A percentile compares a stretch with the other conserved stretches of the same genome.
Evolutionary conservation across 2,888 invertebrate genomes (phyloP).

Genomic region (Morinoia aosen): DNA sequence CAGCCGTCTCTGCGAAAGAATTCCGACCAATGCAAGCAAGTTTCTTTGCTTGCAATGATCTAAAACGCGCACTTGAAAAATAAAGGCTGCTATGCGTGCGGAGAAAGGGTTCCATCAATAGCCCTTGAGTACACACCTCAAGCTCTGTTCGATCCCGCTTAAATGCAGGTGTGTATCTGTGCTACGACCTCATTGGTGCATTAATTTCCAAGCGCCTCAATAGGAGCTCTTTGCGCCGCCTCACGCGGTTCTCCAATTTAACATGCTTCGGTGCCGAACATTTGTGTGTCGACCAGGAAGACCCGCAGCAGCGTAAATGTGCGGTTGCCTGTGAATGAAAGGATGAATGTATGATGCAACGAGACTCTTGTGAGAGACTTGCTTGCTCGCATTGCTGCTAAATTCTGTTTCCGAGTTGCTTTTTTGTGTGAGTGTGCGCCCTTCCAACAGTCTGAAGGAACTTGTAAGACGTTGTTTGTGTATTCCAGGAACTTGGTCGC

Average conservation of each 20-base stretch:
- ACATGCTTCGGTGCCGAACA: neutral
- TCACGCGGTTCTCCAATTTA: constrained; percentile 7
- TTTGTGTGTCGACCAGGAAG: neutral
- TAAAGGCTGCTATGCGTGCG: constrained; percentile 21
- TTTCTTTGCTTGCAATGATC: constrained; percentile 6
- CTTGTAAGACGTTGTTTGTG: neutral
- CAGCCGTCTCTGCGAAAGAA: neutral
- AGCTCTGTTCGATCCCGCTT: neutral
- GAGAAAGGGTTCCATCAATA: neutral
- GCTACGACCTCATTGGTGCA: constrained; percentile 5
- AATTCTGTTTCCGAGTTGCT: neutral
- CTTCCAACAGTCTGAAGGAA: neutral
- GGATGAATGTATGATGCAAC: neutral
- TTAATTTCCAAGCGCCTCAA: constrained; percentile 20
- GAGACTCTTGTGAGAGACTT: constrained; percentile 4
- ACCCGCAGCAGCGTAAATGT: constrained; percentile 27
- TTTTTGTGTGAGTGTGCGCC: neutral
- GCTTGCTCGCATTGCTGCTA: neutral
- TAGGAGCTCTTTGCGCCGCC: neutral
- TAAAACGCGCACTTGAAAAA: constrained; percentile 29
- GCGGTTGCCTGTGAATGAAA: constrained; percentile 5
- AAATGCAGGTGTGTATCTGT: constrained; percentile 15
- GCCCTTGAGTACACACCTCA: neutral
- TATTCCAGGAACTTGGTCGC: neutral
- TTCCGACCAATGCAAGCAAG: neutral